These are phyloP conservation scores for Anniella stebbinsi DNA, from an alignment of 2,797 vertebrate genomes.

Conservation along the genomic window DNA sequence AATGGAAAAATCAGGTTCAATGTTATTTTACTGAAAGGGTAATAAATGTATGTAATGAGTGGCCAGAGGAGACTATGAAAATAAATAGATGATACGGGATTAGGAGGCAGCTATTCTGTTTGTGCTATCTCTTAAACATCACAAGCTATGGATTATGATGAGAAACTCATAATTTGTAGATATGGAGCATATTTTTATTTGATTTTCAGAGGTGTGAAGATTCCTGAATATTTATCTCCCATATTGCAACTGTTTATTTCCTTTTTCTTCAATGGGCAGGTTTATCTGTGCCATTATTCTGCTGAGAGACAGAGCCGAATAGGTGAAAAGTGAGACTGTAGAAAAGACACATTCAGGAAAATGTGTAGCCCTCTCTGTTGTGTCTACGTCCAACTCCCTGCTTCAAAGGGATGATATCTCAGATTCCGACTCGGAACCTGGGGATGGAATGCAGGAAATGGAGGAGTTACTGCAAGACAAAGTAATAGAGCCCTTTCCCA, in stretches of 20 bases:
- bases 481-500: too few species aligned
- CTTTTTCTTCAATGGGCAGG: constrained; percentile 7
- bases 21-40: constrained; percentile 34
- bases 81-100: constrained; percentile 53
- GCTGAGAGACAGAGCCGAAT: neutral
- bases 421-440: too few species aligned
- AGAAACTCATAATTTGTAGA: constrained; percentile 15
- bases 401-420: too few species aligned
- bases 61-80: constrained; percentile 27
- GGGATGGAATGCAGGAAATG: too few species aligned
- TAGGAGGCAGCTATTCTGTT: constrained; percentile 58
- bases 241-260: constrained; percentile 37
- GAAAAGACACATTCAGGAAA: neutral
- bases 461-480: too few species aligned
- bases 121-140: constrained; percentile 8
- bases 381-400: too few species aligned
- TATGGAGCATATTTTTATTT: constrained; percentile 37
- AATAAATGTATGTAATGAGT: constrained; percentile 33
- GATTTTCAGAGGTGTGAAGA: constrained; percentile 33
- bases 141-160: neutral
- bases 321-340: neutral
- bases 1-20: constrained; percentile 36
- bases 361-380: neutral
- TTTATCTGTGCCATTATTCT: constrained; percentile 34
- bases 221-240: constrained; percentile 25